phyloP scores from a whole-genome alignment of 30 jellyfish, hydroid and myxozoan genomes.

The Pelagia noctiluca region DNA sequence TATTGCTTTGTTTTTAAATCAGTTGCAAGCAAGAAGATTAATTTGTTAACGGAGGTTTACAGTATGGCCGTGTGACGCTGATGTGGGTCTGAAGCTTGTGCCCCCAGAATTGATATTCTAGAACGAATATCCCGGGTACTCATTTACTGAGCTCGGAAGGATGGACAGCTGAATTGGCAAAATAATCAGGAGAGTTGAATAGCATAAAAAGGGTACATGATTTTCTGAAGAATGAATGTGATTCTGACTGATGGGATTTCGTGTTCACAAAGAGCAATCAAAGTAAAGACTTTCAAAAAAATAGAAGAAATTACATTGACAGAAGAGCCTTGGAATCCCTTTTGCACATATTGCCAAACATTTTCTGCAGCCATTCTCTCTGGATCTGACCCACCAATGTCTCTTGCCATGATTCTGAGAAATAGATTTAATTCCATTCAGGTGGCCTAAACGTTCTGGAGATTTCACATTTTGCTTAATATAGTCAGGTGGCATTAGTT shows the following conservation, averaged over 20 bases:
- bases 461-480: too few relatives aligned
- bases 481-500: neutral
- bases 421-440: neutral
- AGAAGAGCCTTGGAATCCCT: slow-evolving; percentile 62
- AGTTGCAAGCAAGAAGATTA: too few relatives aligned
- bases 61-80: too few relatives aligned
- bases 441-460: too few relatives aligned
- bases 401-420: slow-evolving; percentile 88
- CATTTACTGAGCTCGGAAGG: too few relatives aligned
- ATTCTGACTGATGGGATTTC: neutral
- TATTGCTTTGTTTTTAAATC: too few relatives aligned
- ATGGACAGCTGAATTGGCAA: too few relatives aligned
- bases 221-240: neutral
- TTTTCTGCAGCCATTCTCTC: slow-evolving; percentile 93
- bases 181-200: neutral
- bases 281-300: neutral
- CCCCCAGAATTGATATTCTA: too few relatives aligned
- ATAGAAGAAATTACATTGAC: slow-evolving; percentile 88
- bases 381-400: slow-evolving; percentile 99
- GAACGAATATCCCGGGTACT: too few relatives aligned
- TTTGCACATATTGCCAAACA: slow-evolving; percentile 69
- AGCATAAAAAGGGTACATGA: neutral
- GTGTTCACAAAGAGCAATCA: neutral
- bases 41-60: too few relatives aligned
- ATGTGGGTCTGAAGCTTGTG: too few relatives aligned